A percentile compares a stretch with the other conserved stretches of the same genome.
Conservation (phyloP, 1,140 invertebrate species). For the Catajapyx aquilonaris region DNA sequence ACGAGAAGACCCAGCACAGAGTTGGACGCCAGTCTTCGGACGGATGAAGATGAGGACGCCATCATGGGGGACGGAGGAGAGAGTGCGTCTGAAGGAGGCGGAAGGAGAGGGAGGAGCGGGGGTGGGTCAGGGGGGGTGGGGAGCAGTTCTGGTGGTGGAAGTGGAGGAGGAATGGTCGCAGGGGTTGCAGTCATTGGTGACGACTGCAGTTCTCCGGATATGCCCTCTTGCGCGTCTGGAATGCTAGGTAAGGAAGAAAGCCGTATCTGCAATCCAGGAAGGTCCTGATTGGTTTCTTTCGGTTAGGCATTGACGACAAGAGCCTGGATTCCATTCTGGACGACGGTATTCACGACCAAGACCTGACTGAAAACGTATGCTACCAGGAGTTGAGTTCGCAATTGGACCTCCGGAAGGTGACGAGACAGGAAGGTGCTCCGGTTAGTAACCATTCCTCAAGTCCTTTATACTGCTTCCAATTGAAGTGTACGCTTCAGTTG, state of each 20-base stretch:
- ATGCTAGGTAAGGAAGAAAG: constrained; percentile 20
- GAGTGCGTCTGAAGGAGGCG: too few species aligned
- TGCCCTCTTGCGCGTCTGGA: constrained; percentile 23
- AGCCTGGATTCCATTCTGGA: constrained; percentile 24
- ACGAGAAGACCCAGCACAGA: constrained; percentile 8
- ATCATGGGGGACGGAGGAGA: constrained; percentile 5
- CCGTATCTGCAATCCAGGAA: too few species aligned
- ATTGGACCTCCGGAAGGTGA: constrained; percentile 11
- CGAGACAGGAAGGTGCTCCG: neutral
- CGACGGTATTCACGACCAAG: constrained; percentile 23
- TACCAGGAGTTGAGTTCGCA: constrained; percentile 18
- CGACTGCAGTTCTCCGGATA: constrained; percentile 21
- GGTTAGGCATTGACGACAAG: constrained; percentile 23
- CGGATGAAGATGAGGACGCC: constrained; percentile 6
- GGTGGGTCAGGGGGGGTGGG: too few species aligned
- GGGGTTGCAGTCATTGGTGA: too few species aligned
- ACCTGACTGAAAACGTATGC: constrained; percentile 21
- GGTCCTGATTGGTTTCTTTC: too few species aligned
- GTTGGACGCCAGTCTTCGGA: constrained; percentile 6
- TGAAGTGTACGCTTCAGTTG: neutral
- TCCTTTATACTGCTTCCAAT: too few species aligned
- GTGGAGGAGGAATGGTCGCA: too few species aligned
- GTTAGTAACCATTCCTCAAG: too few species aligned
- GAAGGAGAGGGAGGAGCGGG: too few species aligned
- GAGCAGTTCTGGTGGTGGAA: too few species aligned